A percentile compares a stretch with the other conserved stretches of the same genome.
Evolutionary conservation across 2,888 invertebrate genomes (phyloP).

Genomic region (Pimpla rufipes): DNA sequence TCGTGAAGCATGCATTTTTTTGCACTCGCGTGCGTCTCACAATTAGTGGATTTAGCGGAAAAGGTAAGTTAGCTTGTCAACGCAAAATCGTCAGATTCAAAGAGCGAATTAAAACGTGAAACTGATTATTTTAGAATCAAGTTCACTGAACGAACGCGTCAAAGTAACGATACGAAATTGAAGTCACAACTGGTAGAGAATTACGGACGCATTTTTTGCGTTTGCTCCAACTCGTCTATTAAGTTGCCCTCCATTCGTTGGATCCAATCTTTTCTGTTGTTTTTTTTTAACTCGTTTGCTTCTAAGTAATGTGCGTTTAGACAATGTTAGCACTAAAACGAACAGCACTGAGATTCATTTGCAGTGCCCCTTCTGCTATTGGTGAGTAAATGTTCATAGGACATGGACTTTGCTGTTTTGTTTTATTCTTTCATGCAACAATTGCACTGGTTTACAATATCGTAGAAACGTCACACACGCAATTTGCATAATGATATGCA

Average conservation of each 20-base stretch:
- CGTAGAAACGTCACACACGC: constrained; percentile 26
- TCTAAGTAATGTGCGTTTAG: constrained; percentile 33
- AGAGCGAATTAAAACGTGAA: background rate
- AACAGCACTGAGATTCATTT: constrained; percentile 53
- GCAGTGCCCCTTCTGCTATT: constrained; percentile 50
- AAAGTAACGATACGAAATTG: background rate
- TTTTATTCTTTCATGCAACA: constrained; percentile 67
- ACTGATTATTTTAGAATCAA: background rate
- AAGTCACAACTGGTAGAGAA: background rate
- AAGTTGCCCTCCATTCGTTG: background rate
- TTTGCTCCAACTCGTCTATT: background rate
- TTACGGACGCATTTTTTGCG: background rate
- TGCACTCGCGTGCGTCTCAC: constrained; percentile 14
- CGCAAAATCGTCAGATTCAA: background rate
- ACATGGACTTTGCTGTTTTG: constrained; percentile 18
- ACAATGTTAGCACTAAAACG: constrained; percentile 52
- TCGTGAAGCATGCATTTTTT: constrained; percentile 28
- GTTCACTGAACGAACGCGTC: constrained; percentile 6
- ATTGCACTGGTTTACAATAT: constrained; percentile 41
- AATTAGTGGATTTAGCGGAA: background rate
- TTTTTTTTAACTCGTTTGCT: constrained; percentile 15
- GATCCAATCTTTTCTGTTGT: constrained; percentile 6
- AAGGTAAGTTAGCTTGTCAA: constrained; percentile 45
- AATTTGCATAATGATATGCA: constrained; percentile 14
- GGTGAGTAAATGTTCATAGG: constrained; percentile 60